Conservation (phyloP, 2,113 vertebrate species). For the Equus quagga region DNA sequence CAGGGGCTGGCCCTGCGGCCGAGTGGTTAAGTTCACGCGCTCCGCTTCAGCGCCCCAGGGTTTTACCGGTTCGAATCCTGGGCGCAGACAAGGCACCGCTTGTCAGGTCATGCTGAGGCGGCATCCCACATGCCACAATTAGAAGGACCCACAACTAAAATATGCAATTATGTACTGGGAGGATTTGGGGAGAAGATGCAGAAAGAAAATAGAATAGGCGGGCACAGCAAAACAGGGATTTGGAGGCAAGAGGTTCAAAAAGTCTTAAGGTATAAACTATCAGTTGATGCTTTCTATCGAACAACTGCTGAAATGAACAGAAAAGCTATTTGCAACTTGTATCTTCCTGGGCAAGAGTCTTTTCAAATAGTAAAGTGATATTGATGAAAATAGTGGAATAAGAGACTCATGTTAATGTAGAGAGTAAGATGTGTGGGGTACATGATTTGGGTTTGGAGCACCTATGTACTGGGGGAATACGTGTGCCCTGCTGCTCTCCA, state of each 20-base stretch:
- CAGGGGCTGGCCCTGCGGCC: too few species aligned
- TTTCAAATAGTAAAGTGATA: neutral
- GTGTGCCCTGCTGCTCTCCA: neutral
- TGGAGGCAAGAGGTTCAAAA: neutral
- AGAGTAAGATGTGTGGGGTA: neutral
- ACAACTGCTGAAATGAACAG: conserved; percentile 24
- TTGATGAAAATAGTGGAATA: neutral
- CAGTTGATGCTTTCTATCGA: neutral
- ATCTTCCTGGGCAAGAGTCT: neutral
- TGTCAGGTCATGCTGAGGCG: too few species aligned
- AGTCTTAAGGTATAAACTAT: neutral
- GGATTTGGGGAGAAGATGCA: too few species aligned
- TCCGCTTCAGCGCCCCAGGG: too few species aligned
- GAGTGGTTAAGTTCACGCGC: too few species aligned
- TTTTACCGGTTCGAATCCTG: too few species aligned
- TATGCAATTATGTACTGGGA: too few species aligned
- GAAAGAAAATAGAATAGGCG: neutral
- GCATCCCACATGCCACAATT: too few species aligned
- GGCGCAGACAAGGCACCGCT: too few species aligned
- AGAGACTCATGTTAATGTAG: neutral
- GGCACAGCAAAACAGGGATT: neutral
- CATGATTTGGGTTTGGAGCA: neutral
- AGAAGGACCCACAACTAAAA: too few species aligned
- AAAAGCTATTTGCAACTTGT: conserved; percentile 30
- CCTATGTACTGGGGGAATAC: neutral